Conservation (phyloP, 1,140 invertebrate genomes). For the Drosophila santomea region DNA sequence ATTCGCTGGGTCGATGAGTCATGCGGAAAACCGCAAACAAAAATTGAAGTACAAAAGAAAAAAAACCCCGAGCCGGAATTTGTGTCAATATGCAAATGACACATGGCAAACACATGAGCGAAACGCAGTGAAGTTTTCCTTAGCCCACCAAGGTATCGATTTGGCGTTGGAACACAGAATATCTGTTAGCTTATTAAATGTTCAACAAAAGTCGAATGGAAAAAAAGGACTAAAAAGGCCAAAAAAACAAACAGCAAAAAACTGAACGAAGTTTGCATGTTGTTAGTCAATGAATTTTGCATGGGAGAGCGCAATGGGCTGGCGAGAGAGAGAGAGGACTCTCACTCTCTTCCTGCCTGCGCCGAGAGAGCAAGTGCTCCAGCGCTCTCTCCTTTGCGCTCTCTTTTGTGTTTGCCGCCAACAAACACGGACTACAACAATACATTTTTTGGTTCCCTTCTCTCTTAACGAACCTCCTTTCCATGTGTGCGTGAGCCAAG, state of each 20-base stretch:
- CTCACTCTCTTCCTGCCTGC: conserved; percentile 9
- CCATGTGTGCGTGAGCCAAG: conserved; percentile 9
- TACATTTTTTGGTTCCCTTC: conserved; percentile 46
- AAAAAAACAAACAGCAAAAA: conserved; percentile 21
- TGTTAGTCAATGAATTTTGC: conserved; percentile 80
- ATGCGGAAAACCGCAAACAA: conserved; percentile 4
- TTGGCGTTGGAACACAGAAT: not conserved
- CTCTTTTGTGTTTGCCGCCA: conserved; percentile 4
- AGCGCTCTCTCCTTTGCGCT: not conserved
- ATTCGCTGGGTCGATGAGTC: conserved; percentile 21
- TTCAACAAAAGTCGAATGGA: not conserved
- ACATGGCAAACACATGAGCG: conserved; percentile 7
- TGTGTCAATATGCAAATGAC: conserved; percentile 38
- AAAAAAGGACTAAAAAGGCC: not conserved
- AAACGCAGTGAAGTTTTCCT: not conserved
- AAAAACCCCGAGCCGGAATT: conserved; percentile 1
- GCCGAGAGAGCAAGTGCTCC: conserved; percentile 5
- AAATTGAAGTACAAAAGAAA: not conserved
- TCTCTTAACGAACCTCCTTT: conserved; percentile 55
- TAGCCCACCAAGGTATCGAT: conserved; percentile 13
- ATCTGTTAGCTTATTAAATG: not conserved
- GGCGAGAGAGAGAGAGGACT: not conserved
- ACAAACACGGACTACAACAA: conserved; percentile 23
- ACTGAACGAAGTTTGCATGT: conserved; percentile 66
- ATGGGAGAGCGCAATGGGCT: conserved; percentile 34